Evolutionary conservation across 2,888 invertebrate species (phyloP).

Genomic region (Ptilodon capucinus): DNA sequence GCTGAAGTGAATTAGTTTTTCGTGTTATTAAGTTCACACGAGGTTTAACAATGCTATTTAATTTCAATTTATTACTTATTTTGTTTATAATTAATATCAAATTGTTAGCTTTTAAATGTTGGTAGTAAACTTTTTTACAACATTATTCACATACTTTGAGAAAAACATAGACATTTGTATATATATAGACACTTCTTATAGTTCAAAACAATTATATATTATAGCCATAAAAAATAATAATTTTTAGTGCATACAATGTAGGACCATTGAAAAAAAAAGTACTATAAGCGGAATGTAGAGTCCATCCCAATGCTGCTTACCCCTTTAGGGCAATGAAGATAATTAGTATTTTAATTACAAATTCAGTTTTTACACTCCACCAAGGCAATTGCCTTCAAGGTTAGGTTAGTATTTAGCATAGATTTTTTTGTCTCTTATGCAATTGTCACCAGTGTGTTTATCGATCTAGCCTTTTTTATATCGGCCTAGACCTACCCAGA

Average conservation of each 20-base stretch:
- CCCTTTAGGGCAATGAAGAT: background rate
- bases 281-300: too few species aligned
- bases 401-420: background rate
- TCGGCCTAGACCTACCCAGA: background rate
- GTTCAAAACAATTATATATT: too few species aligned
- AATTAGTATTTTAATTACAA: background rate
- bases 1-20: slow-evolving; percentile 24
- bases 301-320: background rate
- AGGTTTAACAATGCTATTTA: slow-evolving; percentile 15
- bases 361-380: background rate
- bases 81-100: too few species aligned
- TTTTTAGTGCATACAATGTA: too few species aligned
- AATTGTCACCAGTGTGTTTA: background rate
- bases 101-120: too few species aligned
- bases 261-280: too few species aligned
- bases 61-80: slow-evolving; percentile 3
- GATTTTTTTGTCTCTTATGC: background rate
- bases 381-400: background rate
- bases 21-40: slow-evolving; percentile 20
- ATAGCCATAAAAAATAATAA: too few species aligned
- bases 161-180: too few species aligned
- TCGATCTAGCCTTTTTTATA: background rate
- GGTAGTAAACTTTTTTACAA: too few species aligned
- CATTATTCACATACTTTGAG: too few species aligned
- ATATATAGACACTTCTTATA: too few species aligned